phyloP scores from a whole-genome alignment of 2,888 invertebrate species.

The Hirtodrosophila confusa region DNA sequence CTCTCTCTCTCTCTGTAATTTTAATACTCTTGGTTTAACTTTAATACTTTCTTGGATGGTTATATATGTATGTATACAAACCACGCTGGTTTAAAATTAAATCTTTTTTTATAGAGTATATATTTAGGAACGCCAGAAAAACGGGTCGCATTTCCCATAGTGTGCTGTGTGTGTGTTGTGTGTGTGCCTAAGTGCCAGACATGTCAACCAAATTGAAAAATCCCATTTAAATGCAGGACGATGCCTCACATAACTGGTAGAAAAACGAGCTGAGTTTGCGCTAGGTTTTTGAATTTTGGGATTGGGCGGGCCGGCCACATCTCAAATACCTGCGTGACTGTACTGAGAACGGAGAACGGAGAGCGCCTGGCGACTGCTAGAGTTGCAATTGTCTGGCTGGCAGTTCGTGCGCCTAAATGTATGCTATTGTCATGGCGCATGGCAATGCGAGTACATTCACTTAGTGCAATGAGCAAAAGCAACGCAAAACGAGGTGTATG shows the following conservation, averaged over 20 bases:
- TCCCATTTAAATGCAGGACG: conserved; percentile 57
- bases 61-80: no score
- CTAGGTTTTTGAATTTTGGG: background rate
- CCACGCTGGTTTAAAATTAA: no score
- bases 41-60: no score
- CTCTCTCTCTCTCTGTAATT: no score
- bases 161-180: background rate
- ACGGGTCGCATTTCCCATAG: no score
- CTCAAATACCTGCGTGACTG: conserved; percentile 23
- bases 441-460: conserved; percentile 57
- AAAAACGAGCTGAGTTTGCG: conserved; percentile 1
- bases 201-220: conserved; percentile 54
- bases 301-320: background rate
- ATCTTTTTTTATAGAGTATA: no score
- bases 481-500: conserved; percentile 41
- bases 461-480: conserved; percentile 63
- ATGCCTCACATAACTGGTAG: conserved; percentile 18
- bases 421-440: conserved; percentile 68
- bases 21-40: no score
- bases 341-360: conserved; percentile 13
- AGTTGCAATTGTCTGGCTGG: conserved; percentile 19
- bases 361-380: conserved; percentile 7
- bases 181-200: conserved; percentile 28
- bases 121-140: no score
- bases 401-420: conserved; percentile 68